Conservation (phyloP, 2,113 vertebrate genomes). For the Haliaeetus leucogaster region DNA sequence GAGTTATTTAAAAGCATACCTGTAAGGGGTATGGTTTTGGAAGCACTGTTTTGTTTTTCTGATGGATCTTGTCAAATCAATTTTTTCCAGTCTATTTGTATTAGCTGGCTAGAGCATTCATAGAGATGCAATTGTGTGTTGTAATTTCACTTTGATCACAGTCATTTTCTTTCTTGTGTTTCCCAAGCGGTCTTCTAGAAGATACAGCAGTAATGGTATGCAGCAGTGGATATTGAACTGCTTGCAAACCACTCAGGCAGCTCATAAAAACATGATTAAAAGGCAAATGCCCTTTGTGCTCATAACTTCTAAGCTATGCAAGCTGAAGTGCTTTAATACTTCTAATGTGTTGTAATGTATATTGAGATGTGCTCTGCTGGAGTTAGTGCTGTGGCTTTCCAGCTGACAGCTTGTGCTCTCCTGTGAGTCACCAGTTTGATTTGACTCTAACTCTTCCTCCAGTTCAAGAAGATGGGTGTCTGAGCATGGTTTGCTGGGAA, state of each 20-base stretch:
- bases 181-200: background rate
- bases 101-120: background rate
- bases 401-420: background rate
- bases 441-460: background rate
- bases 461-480: background rate
- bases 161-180: slow-evolving; percentile 27
- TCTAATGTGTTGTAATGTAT: background rate
- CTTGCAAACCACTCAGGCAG: slow-evolving; percentile 1
- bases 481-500: background rate
- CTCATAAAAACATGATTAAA: slow-evolving; percentile 51
- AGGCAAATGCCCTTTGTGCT: slow-evolving; percentile 38
- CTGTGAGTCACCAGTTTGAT: background rate
- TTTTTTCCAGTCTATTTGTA: background rate
- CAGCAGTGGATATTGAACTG: slow-evolving; percentile 1
- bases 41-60: background rate
- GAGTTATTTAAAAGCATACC: background rate
- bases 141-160: slow-evolving; percentile 46
- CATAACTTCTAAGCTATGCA: background rate
- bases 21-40: background rate
- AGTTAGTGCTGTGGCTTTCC: background rate
- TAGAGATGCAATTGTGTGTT: background rate
- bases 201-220: background rate
- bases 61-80: background rate
- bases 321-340: background rate
- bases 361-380: background rate